A percentile compares a stretch with the other conserved stretches of the same genome.
Evolutionary conservation across 1,140 invertebrate genomes (phyloP).

Genomic region (Papilio dardanus): DNA sequence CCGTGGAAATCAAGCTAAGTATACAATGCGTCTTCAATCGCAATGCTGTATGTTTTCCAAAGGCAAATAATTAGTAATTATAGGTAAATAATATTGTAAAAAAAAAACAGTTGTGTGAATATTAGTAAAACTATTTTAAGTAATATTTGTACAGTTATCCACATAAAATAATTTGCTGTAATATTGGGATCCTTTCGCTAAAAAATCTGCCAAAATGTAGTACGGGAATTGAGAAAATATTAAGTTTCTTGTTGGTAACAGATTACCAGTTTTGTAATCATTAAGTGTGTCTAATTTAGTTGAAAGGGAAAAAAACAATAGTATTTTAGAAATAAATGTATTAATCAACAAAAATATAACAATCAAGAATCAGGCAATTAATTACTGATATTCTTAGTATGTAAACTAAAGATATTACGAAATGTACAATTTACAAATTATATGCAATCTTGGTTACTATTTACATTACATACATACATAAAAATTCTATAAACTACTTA

Average conservation of each 20-base stretch:
- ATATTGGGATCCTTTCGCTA: too few species aligned
- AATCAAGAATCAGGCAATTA: constrained; percentile 2
- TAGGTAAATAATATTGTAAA: neutral
- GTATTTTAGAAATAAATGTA: neutral
- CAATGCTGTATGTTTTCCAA: too few species aligned
- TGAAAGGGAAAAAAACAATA: neutral
- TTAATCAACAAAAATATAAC: constrained; percentile 7
- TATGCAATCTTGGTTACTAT: neutral
- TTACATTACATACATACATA: neutral
- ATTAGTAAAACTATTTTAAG: neutral
- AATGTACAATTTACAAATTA: neutral
- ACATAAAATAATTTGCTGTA: too few species aligned
- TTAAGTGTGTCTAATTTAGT: too few species aligned
- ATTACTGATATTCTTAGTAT: constrained; percentile 22
- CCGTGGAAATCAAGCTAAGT: too few species aligned
- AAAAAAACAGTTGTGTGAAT: neutral
- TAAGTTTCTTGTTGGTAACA: too few species aligned
- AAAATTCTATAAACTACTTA: constrained; percentile 15
- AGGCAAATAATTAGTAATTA: neutral
- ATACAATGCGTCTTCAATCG: too few species aligned
- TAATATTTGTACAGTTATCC: too few species aligned
- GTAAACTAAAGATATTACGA: neutral
- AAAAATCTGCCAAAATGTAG: neutral
- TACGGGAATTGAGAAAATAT: neutral
- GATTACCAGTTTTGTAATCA: too few species aligned